These are phyloP conservation scores for Nixonia krombeini DNA, from an alignment of 1,140 invertebrate genomes.

Conservation along the genomic window DNA sequence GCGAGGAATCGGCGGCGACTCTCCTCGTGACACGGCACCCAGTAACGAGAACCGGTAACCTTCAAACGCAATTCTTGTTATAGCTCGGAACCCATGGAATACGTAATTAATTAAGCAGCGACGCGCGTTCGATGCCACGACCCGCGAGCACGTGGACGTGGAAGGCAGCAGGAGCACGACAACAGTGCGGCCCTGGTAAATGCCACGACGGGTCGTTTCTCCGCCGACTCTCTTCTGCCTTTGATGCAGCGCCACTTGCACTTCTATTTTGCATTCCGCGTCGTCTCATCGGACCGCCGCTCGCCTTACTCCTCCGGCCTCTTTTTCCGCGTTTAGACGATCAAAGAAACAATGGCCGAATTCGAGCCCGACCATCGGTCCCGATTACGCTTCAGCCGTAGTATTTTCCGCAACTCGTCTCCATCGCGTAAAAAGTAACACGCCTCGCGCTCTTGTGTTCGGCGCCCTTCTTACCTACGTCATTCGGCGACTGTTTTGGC, in stretches of 20 bases:
- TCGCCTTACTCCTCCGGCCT: neutral
- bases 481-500: too few relatives aligned
- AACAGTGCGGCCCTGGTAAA: slow-evolving; percentile 1
- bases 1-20: slow-evolving; percentile 1
- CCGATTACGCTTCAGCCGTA: too few relatives aligned
- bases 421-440: too few relatives aligned
- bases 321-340: slow-evolving; percentile 12
- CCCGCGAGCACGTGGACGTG: slow-evolving; percentile 16
- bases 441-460: too few relatives aligned
- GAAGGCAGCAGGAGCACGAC: slow-evolving; percentile 2
- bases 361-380: neutral
- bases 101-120: slow-evolving; percentile 16
- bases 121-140: slow-evolving; percentile 11
- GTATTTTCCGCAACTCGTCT: too few relatives aligned
- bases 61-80: slow-evolving; percentile 15
- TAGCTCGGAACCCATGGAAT: slow-evolving; percentile 4
- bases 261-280: slow-evolving; percentile 21
- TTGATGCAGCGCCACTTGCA: slow-evolving; percentile 17
- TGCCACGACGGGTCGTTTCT: slow-evolving; percentile 17
- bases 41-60: slow-evolving; percentile 7
- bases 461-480: too few relatives aligned
- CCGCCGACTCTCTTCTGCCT: slow-evolving; percentile 2
- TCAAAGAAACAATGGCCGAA: slow-evolving; percentile 1
- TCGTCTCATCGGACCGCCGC: neutral
- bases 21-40: neutral